Conservation (phyloP, 2,797 vertebrate genomes). For the Xenops minutus region DNA sequence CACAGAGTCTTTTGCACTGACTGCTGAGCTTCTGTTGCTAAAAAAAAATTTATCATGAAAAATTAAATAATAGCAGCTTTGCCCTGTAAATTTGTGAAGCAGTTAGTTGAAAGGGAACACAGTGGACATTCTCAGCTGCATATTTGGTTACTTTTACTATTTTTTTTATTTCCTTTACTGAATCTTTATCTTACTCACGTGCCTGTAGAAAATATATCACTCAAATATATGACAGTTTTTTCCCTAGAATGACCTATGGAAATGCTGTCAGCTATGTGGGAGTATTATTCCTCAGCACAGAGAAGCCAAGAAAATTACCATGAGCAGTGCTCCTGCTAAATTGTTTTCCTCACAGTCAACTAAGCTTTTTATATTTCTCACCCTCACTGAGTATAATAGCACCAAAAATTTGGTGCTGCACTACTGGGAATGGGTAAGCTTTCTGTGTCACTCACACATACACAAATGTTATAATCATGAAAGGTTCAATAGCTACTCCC, state of each 20-base stretch:
- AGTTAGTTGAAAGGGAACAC: neutral
- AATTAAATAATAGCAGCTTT: neutral
- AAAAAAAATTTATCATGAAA: neutral
- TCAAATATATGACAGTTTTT: neutral
- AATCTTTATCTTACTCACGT: neutral
- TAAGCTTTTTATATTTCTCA: neutral
- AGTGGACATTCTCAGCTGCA: neutral
- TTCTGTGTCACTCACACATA: neutral
- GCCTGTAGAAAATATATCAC: neutral
- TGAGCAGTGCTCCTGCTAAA: neutral
- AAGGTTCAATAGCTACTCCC: neutral
- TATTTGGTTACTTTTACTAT: neutral
- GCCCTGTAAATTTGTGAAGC: neutral
- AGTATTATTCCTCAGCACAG: neutral
- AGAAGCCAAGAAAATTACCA: neutral
- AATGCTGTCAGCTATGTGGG: neutral
- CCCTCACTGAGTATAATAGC: neutral
- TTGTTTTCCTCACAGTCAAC: neutral
- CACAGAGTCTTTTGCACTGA: neutral
- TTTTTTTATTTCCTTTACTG: neutral
- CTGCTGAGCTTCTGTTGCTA: neutral
- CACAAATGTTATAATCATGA: neutral
- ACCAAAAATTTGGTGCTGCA: neutral
- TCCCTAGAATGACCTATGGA: neutral
- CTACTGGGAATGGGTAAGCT: neutral